These are phyloP conservation scores for Drosophila sp. DNA, from an alignment of 1,140 invertebrate genomes.

Conservation along the genomic window DNA sequence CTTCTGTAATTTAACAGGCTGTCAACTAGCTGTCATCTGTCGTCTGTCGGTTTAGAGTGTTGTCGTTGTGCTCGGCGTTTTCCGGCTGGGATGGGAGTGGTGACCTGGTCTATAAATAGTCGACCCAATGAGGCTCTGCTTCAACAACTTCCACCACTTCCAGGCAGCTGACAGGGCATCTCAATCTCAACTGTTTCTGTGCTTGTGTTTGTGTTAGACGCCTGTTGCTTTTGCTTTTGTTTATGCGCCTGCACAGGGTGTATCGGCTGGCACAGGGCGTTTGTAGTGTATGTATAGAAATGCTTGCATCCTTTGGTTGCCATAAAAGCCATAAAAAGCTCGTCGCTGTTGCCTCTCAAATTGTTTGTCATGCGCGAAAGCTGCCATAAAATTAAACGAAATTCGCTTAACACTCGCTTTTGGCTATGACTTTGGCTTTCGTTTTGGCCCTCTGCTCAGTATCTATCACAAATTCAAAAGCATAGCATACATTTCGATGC, in stretches of 20 bases:
- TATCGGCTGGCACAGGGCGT: constrained; percentile 44
- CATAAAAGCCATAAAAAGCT: constrained; percentile 60
- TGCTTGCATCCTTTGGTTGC: constrained; percentile 48
- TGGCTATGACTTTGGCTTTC: constrained; percentile 14
- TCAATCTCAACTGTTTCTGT: neutral
- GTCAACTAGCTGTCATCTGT: constrained; percentile 35
- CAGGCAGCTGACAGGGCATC: neutral
- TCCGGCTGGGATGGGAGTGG: constrained; percentile 7
- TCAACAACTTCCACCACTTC: neutral
- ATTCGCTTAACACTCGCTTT: constrained; percentile 8
- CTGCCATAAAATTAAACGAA: constrained; percentile 52
- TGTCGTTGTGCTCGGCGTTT: neutral
- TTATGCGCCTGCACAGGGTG: constrained; percentile 40
- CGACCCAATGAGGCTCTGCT: constrained; percentile 29
- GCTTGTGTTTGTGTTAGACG: constrained; percentile 8
- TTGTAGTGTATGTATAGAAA: too few relatives aligned
- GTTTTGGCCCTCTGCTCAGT: constrained; percentile 42
- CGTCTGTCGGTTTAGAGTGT: neutral
- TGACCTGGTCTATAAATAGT: constrained; percentile 46
- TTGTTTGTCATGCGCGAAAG: constrained; percentile 63
- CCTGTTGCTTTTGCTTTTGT: constrained; percentile 58
- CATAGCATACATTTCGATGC: constrained; percentile 58
- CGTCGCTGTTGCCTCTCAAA: constrained; percentile 37
- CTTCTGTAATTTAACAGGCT: constrained; percentile 46
- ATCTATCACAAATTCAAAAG: constrained; percentile 69